Evolutionary conservation across 2,113 vertebrate species (phyloP), one percentile per base, ranked within the genome.

Genomic region (Brienomyrus longianalis): DNA sequence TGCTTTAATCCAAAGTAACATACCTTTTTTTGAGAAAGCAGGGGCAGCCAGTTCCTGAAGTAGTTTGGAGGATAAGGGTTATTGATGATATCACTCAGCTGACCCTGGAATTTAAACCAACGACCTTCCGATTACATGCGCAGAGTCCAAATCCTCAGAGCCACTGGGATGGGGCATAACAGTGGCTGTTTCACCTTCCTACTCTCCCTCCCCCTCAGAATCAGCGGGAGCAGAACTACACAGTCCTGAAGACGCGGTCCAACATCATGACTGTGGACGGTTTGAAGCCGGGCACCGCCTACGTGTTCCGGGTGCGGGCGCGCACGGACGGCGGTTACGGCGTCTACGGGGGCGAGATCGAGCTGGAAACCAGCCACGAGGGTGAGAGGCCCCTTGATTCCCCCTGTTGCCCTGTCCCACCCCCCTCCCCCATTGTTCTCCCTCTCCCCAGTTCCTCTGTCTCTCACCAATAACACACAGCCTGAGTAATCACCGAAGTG

Each of bases 201-300:
- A 5, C 11, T 17, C 56, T 19, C 19, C 43, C 56, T 21, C 23
- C 39, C 90, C 88, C 89, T 89, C 92, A 97, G 96, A 96, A 97
- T 93, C 96, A 97, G 93, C 94, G 95, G 56, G 96, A 97, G 89
- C 96, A 97, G 93, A 97, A 97, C 93, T 97, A 97, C 93, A 97
- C 96, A 0, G 95, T 97, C 31, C 83, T 97, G 93, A 97, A 96
- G 94, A 97, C 96, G 11, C 95, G 95, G 90, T 96, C 95, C 56
- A 96, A 96, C 92, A 95, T 95, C 93, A 97, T 97, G 96, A 97
- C 96, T 0, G 96, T 97, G 89, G 96, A 96, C 3, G 96, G 96
- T 9, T 93, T 97, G 15, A 97, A 97, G 91, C 96, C 96, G 0
- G 96, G 96, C 50, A 97, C 96, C 90, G 96, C 95, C 31, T 97